Evolutionary conservation across 1,140 invertebrate genomes (phyloP).

Genomic region (Drosophila dunni): DNA sequence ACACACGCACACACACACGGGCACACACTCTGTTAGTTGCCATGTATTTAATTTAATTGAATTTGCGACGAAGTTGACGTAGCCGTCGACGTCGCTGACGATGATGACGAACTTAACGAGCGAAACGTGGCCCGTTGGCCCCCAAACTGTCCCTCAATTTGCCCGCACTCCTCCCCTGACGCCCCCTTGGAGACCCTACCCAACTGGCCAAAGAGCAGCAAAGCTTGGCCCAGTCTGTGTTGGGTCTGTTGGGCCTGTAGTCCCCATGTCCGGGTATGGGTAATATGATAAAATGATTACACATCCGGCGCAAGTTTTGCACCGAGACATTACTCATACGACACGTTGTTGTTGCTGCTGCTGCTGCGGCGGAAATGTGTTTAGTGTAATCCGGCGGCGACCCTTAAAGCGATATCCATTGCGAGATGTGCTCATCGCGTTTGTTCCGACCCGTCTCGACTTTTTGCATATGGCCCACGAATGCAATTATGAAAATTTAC

Average conservation of each 20-base stretch:
- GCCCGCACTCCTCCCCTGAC: neutral
- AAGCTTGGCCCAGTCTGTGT: constrained; percentile 1
- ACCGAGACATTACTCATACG: constrained; percentile 81
- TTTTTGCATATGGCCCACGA: constrained; percentile 18
- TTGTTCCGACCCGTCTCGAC: neutral
- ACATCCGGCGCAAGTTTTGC: constrained; percentile 77
- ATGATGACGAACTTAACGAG: constrained; percentile 71
- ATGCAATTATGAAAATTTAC: constrained; percentile 82
- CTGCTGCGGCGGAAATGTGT: constrained; percentile 71
- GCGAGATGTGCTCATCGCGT: constrained; percentile 42
- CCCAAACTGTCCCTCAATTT: constrained; percentile 18
- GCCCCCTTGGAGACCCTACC: neutral
- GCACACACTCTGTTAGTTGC: constrained; percentile 45
- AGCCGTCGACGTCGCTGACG: constrained; percentile 21
- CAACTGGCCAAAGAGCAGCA: constrained; percentile 6
- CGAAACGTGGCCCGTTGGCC: constrained; percentile 52
- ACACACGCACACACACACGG: neutral
- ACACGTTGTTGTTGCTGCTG: constrained; percentile 59
- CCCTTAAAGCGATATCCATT: constrained; percentile 46
- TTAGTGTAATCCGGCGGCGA: constrained; percentile 69
- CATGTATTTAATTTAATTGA: constrained; percentile 82
- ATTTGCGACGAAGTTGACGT: constrained; percentile 67
- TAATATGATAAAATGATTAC: constrained; percentile 83
- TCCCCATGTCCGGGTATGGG: constrained; percentile 30
- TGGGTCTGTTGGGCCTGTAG: neutral